Percentiles rank a stretch among this genome's conserved stretches.
phyloP scores from a whole-genome alignment of 1,140 invertebrate genomes.

The Heliconius hermathena region DNA sequence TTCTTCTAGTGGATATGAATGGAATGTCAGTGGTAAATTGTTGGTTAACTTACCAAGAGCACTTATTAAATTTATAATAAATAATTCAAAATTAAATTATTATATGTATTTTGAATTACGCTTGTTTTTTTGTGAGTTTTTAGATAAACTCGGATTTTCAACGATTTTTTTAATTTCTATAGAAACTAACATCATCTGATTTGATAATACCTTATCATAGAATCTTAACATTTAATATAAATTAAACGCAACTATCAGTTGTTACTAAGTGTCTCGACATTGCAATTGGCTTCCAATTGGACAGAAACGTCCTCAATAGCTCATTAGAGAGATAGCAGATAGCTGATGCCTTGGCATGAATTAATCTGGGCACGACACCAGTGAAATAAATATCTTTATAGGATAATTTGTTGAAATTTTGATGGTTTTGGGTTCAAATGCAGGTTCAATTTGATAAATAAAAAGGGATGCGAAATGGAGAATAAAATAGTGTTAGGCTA shows the following conservation, averaged over 20 bases:
- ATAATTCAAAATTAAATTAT: too few relatives aligned
- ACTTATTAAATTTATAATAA: too few relatives aligned
- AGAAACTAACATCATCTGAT: too few relatives aligned
- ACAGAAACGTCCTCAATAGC: conserved; percentile 15
- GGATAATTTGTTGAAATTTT: background rate
- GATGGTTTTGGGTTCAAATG: background rate
- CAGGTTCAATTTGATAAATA: background rate
- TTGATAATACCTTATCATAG: background rate
- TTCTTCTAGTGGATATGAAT: too few relatives aligned
- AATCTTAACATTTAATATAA: background rate
- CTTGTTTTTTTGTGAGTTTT: too few relatives aligned
- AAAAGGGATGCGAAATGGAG: too few relatives aligned
- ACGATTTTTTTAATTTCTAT: too few relatives aligned
- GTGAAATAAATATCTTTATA: background rate
- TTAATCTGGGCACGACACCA: background rate
- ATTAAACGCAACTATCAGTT: background rate
- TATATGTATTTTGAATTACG: too few relatives aligned
- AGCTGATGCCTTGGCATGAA: conserved; percentile 19
- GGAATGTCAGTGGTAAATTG: too few relatives aligned
- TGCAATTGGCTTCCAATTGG: conserved; percentile 13
- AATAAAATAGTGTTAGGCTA: too few relatives aligned
- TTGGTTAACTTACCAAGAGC: too few relatives aligned
- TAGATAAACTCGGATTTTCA: too few relatives aligned
- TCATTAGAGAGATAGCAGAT: conserved; percentile 17
- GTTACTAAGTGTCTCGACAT: conserved; percentile 8